Evolutionary conservation across 2,888 invertebrate genomes (phyloP).

Genomic region (Congeria kusceri): DNA sequence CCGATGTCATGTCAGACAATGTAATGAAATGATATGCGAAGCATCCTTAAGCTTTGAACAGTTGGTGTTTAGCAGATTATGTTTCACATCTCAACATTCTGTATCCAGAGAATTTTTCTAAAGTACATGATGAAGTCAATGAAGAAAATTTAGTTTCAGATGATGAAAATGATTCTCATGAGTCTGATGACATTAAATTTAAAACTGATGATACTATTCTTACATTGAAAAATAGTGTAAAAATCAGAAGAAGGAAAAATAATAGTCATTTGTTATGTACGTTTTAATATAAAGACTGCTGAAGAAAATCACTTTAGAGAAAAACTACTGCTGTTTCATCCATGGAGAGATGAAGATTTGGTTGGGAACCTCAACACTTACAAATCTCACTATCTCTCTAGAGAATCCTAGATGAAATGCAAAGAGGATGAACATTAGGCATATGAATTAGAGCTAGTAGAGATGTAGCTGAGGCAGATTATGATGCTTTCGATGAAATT

Average conservation of each 20-base stretch:
- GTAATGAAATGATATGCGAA: conserved; percentile 54
- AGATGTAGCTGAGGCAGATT: conserved; percentile 36
- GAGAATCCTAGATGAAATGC: conserved; percentile 15
- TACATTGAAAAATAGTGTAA: conserved; percentile 45
- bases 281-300: conserved; percentile 43
- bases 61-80: conserved; percentile 59
- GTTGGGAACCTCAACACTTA: conserved; percentile 30
- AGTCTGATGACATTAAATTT: not conserved
- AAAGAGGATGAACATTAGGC: conserved; percentile 55
- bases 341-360: conserved; percentile 57
- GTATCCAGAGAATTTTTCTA: conserved; percentile 34
- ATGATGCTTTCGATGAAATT: conserved; percentile 45
- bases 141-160: not conserved
- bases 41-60: conserved; percentile 43
- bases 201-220: conserved; percentile 7
- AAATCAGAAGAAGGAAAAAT: conserved; percentile 33
- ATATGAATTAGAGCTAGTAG: conserved; percentile 48
- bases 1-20: conserved; percentile 55
- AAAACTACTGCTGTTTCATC: conserved; percentile 42
- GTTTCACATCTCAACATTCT: conserved; percentile 37
- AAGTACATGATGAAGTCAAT: conserved; percentile 18
- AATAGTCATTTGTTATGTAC: conserved; percentile 40
- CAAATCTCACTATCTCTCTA: conserved; percentile 36
- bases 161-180: conserved; percentile 19
- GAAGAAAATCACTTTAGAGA: conserved; percentile 47